A percentile compares a stretch with the other conserved stretches of the same genome.
Conservation (phyloP, 53 echinoderm and acorn worm genomes). For the Patiria pectinifera region DNA sequence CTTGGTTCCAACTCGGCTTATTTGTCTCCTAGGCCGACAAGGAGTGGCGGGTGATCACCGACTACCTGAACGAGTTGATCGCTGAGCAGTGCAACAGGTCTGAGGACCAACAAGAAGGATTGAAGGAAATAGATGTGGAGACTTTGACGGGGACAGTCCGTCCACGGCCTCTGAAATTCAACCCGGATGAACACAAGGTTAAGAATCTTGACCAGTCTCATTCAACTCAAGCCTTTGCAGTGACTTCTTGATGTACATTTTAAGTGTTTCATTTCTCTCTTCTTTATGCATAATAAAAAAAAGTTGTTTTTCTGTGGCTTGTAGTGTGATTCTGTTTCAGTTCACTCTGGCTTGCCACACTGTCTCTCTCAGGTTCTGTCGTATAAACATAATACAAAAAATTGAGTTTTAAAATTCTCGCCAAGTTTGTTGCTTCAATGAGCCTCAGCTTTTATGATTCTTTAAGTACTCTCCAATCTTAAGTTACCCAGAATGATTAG, state of each 20-base stretch:
- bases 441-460: background rate
- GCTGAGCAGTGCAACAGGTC: background rate
- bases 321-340: too few relatives aligned
- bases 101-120: background rate
- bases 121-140: constrained; percentile 61
- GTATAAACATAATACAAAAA: too few relatives aligned
- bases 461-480: too few relatives aligned
- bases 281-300: background rate
- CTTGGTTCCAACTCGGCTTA: too few relatives aligned
- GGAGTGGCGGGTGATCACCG: constrained; percentile 73
- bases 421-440: too few relatives aligned
- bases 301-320: background rate
- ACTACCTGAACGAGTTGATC: constrained; percentile 60
- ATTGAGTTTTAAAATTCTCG: too few relatives aligned
- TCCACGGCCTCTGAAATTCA: constrained; percentile 67
- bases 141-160: constrained; percentile 8
- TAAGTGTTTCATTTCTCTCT: too few relatives aligned
- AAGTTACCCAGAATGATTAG: too few relatives aligned
- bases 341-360: too few relatives aligned
- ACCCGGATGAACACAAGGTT: constrained; percentile 75
- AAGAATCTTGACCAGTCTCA: background rate
- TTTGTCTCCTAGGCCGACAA: constrained; percentile 61
- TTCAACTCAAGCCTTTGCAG: background rate
- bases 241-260: background rate
- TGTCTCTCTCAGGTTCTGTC: too few relatives aligned